Base-by-base conservation (phyloP, 2,797 vertebrate species). In the Rhynchonycteris naso region DNA sequence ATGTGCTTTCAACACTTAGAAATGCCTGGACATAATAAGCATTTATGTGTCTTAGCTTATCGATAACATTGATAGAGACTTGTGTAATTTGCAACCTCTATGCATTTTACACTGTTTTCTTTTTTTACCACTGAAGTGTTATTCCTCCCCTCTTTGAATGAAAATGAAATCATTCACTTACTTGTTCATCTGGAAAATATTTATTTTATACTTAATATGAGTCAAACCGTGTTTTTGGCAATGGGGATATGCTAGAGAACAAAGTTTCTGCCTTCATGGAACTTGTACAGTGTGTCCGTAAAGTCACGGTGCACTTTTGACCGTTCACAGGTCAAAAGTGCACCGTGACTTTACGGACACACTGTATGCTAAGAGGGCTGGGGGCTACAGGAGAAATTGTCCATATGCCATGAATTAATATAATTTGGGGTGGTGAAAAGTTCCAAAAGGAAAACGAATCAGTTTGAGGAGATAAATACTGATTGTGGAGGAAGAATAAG, bases 111-210 rank as follows among this genome's bases (percentile, higher is more conserved):
- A 52, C 24, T 30, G 13, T 28, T 68, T 80, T 66, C 43, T 43
- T 74, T 47, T 79, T 72, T 69, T 33, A 72, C 12, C 74, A 71
- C 30, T 72, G 33, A 79, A 88, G 68, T 87, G 56, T 69, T 52
- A 89, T 72, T n/a, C 30, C 2, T 85, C 33, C 54, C 21, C 54
- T 75, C 75, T 91, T 89, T 74, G 75, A 91, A 88, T 87, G 35
- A 93, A 94, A 93, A 89, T 56, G 78, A 79, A 79, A 24, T 43
- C 22, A 66, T 79, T 47, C 24, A 75, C 54, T 88, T 43, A 85
- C 74, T 88, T 16, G 59, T 56, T 84, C 19, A 66, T 30, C 63
- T 26, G 69, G 56, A 76, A 90, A 93, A 91, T 30, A 82, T 50
- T 92, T 81, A 82, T 92, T 68, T 90, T 43, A 54, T 52, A 59